Conservation (phyloP, 2,113 vertebrate genomes). For the Petaurus breviceps region DNA sequence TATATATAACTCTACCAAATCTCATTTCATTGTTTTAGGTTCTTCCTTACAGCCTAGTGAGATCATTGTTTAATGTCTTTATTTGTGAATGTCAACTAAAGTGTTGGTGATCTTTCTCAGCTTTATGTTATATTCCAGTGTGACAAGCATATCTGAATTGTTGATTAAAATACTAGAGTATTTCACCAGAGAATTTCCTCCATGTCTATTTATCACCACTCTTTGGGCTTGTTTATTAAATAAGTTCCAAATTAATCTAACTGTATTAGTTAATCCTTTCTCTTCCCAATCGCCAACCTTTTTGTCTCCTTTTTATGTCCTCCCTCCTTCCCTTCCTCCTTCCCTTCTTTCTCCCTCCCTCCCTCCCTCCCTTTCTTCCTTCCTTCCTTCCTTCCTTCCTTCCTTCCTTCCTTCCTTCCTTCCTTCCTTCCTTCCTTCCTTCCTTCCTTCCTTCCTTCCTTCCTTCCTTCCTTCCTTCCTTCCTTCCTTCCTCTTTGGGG, state of each 20-base stretch:
- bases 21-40: no score
- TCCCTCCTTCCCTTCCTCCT: not conserved
- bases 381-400: not conserved
- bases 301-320: conserved; percentile 31
- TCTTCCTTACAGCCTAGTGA: not conserved
- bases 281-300: rapidly evolving
- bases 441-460: not conserved
- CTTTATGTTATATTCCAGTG: no score
- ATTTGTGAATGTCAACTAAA: no score
- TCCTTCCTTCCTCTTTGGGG: not conserved
- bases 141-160: no score
- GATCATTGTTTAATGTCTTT: not conserved
- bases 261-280: not conserved
- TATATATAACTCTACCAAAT: no score
- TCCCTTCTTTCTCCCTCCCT: not conserved
- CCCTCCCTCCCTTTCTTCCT: not conserved
- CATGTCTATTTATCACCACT: no score
- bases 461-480: not conserved
- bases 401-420: not conserved
- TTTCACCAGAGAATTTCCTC: no score
- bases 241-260: no score
- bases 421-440: not conserved
- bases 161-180: no score
- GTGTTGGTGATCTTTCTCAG: no score
- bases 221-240: no score